Base-by-base conservation (phyloP, 2,888 invertebrate species). In the Heliconius hortense region DNA sequence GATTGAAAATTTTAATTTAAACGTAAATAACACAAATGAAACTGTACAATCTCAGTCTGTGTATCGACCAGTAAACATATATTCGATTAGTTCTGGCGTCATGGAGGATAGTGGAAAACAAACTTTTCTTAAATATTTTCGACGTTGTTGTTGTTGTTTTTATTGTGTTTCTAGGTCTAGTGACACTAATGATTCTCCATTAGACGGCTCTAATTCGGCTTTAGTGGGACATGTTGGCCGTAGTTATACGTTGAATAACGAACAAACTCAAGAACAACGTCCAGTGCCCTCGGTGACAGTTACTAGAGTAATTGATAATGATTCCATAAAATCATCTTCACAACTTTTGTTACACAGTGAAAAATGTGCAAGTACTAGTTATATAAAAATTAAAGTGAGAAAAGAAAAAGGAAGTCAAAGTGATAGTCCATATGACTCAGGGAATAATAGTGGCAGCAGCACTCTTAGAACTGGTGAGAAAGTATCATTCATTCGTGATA, bases 391-490 rank as follows among this genome's bases (percentile, higher is more conserved):
- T 64, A 80, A 77, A 43, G 74, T 82, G 48, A 85, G 82, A 80
- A 79, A 66, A 71, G 59, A 81, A 66, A 76, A 77, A 67, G 71
- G 77, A 56, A 82, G 76, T 67, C 77, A 80, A 39, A 59, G 79
- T 79, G 82, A 82, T 73, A 80, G 83, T 18, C 76, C 83, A 59
- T 82, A 82, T 72, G 85, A 85, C 64, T 82, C 86, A 26, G 84
- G 83, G 56, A 84, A 81, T 79, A 83, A 84, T 74, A 88, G 87
- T 83, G 83, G 84, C 73, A 82, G 83, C 84, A 88, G 87, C 82
- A 89, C 89, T 7, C 79, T 89, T 39, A 91, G 85, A 87, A 87
- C 86, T 84, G 94, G 94, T 93, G 94, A 94, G 92, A 91, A 89
- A 86, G 83, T 84, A 81, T 87, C 90, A 78, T 94, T 94, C 87